These are phyloP conservation scores for Spinibarbus caldwelli DNA, from an alignment of 2,797 vertebrate species.

Conservation along the genomic window DNA sequence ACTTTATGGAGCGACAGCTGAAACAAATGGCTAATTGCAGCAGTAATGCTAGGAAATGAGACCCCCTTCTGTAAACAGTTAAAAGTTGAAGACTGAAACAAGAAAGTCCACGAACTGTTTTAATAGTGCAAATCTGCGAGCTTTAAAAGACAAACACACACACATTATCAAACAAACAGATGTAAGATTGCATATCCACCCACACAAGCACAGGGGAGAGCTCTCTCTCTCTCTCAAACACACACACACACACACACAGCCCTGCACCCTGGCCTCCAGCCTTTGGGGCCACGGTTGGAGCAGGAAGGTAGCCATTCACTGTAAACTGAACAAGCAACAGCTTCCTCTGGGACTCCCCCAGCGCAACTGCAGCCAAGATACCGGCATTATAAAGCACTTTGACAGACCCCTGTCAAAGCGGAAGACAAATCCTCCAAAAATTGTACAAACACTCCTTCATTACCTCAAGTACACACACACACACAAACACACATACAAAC, in stretches of 20 bases:
- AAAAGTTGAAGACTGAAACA: slow-evolving; percentile 35
- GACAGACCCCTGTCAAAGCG: slow-evolving; percentile 66
- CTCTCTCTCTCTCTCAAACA: slow-evolving; percentile 30
- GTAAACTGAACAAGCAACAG: slow-evolving; percentile 81
- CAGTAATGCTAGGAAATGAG: slow-evolving; percentile 41
- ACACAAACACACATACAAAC: slow-evolving; percentile 39
- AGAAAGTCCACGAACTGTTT: background rate
- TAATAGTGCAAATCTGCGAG: slow-evolving; percentile 39
- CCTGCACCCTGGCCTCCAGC: slow-evolving; percentile 68
- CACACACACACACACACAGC: slow-evolving; percentile 44
- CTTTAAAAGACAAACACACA: slow-evolving; percentile 37
- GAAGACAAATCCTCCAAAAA: slow-evolving; percentile 64
- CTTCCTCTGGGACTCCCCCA: slow-evolving; percentile 81
- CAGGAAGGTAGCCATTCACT: slow-evolving; percentile 84
- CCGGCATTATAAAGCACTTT: slow-evolving; percentile 74
- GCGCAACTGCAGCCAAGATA: slow-evolving; percentile 78
- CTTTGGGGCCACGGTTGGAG: slow-evolving; percentile 71
- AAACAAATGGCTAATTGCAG: slow-evolving; percentile 45
- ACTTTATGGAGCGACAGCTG: slow-evolving; percentile 15
- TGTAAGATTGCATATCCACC: slow-evolving; percentile 56
- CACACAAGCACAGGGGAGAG: slow-evolving; percentile 49
- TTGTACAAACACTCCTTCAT: slow-evolving; percentile 71
- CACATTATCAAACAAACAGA: slow-evolving; percentile 53
- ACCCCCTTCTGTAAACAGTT: slow-evolving; percentile 31
- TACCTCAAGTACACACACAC: slow-evolving; percentile 55